Base-by-base conservation (phyloP, 2,113 vertebrate genomes). In the Zapornia atra region DNA sequence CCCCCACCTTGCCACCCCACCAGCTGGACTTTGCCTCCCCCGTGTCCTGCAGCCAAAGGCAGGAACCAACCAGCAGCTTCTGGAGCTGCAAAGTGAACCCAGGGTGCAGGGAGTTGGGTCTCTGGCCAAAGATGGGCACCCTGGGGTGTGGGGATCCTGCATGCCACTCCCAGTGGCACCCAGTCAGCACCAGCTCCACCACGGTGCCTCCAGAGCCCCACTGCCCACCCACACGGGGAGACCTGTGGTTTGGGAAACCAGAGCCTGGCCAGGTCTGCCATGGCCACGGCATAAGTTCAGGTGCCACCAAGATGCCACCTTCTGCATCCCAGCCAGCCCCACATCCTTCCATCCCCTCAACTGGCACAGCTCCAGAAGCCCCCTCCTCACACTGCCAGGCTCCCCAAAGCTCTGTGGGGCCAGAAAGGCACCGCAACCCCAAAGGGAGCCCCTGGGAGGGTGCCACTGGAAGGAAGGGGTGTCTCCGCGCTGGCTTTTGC, bases 231-330 rank as follows among this genome's bases (percentile, higher is more conserved):
- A 3, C 57, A 22, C n/a, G 5, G n/a, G 63, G 28, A 86, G 13
- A 61, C 9, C 20, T 2, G 7, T 11, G 22, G 46, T 9, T 19
- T 4, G 60, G 51, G 29, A 70, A 81, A 78, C 3, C 40, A 75
- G 15, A 50, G 14, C 46, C 31, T 0, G 0, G 46, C 5, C 75
- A 60, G 76, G 53, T 59, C 11, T 0, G 0, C n/a, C 7, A 24
- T 34, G 40, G 0, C n/a, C 8, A 24, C 28, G 34, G 29, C 16
- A 56, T 24, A 50, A 57, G 69, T 70, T 81, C 63, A 65, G 70
- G 46, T 70, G 70, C 46, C 79, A 71, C 40, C 40, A 44, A 36
- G 48, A 34, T 83, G 77, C 60, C 73, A 65, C 42, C 31, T 40
- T 57, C 48, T 34, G 48, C 33, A 26, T 31, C 57, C 46, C 54